These are phyloP conservation scores for Holacanthus passer DNA, from an alignment of 2,113 vertebrate genomes.

Conservation along the genomic window DNA sequence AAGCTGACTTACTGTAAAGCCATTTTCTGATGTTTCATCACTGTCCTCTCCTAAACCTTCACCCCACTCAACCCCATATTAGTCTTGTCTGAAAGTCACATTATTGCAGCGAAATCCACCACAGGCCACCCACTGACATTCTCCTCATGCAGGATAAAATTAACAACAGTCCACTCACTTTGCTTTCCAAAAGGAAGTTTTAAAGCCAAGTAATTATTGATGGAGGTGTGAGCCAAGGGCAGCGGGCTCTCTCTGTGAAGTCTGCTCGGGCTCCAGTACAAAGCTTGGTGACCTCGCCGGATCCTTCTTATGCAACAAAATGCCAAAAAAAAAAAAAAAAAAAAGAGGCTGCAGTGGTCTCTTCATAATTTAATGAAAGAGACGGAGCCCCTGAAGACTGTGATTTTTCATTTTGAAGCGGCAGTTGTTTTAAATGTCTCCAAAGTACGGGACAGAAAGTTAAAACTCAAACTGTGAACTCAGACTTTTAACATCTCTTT, in stretches of 20 bases:
- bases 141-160: conserved; percentile 46
- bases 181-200: conserved; percentile 31
- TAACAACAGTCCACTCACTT: conserved; percentile 32
- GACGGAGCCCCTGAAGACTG: background rate
- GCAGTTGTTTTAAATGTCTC: background rate
- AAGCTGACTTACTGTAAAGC: conserved; percentile 31
- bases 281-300: conserved; percentile 12
- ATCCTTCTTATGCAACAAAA: conserved; percentile 10
- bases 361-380: background rate
- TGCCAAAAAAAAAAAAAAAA: conserved; percentile 3
- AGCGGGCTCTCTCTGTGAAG: conserved; percentile 29
- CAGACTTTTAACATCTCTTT: background rate
- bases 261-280: conserved; percentile 12
- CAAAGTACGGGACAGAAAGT: background rate
- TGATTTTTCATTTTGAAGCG: background rate
- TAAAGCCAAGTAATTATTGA: conserved; percentile 60
- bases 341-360: conserved; percentile 24
- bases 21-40: conserved; percentile 61
- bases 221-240: conserved; percentile 57
- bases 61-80: conserved; percentile 56
- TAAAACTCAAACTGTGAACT: background rate
- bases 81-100: conserved; percentile 64
- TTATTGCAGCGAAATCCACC: conserved; percentile 44
- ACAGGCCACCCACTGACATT: conserved; percentile 25
- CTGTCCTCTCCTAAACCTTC: conserved; percentile 62